phyloP scores from a whole-genome alignment of 2,113 vertebrate species.

The zebrafish (Danio rerio) region DNA sequence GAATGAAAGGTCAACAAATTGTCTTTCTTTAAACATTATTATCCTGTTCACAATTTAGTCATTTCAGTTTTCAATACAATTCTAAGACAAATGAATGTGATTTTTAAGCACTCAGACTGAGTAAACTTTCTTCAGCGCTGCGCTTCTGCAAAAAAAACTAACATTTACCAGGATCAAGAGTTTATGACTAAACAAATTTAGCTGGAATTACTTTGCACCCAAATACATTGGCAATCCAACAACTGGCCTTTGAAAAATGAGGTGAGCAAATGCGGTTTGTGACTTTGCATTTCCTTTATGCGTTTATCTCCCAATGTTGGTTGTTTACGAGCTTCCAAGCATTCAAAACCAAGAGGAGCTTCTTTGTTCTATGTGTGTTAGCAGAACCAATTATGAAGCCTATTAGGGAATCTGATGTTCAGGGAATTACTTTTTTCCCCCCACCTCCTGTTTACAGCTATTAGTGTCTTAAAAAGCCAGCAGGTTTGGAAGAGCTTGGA shows the following conservation, averaged over 20 bases:
- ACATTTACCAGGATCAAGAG: constrained; percentile 5
- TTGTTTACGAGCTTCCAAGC: neutral
- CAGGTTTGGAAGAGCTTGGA: neutral
- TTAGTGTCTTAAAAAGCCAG: constrained; percentile 5
- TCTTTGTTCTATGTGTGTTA: neutral
- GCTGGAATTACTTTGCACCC: neutral
- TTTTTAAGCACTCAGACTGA: neutral
- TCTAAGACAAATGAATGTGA: neutral
- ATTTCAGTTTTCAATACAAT: constrained; percentile 3
- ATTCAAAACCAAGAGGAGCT: neutral
- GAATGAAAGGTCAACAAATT: neutral
- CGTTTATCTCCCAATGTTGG: constrained; percentile 1
- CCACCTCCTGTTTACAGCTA: neutral
- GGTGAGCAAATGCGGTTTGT: constrained; percentile 26
- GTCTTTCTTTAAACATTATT: neutral
- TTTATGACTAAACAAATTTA: constrained; percentile 7
- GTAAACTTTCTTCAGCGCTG: neutral
- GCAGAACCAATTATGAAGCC: constrained; percentile 24
- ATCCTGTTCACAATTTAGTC: neutral
- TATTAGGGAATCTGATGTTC: neutral
- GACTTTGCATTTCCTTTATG: constrained; percentile 22
- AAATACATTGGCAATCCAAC: neutral
- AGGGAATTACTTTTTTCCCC: neutral
- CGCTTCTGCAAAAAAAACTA: neutral
- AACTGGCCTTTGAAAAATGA: constrained; percentile 30